Conservation (phyloP, 2,888 invertebrate genomes). For the Hipparchia sbordonii region DNA sequence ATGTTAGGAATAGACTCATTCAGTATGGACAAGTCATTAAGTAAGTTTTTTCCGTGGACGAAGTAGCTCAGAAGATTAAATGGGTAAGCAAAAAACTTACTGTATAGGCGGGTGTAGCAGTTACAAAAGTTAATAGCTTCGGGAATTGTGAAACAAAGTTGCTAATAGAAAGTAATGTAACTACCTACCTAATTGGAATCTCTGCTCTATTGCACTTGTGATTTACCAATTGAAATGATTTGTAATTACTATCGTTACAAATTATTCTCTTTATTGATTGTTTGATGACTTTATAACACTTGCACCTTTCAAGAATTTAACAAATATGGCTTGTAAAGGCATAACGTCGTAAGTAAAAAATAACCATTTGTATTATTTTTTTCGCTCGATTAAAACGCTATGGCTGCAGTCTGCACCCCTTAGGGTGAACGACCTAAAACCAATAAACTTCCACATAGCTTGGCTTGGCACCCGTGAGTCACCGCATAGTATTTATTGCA, state of each 20-base stretch:
- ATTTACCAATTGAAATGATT: constrained; percentile 20
- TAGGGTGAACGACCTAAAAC: constrained; percentile 49
- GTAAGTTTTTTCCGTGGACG: constrained; percentile 9
- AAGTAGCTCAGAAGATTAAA: constrained; percentile 15
- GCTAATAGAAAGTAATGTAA: constrained; percentile 7
- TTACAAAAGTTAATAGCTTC: constrained; percentile 13
- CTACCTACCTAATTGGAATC: constrained; percentile 11
- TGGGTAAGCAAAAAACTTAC: constrained; percentile 21
- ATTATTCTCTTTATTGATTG: not conserved
- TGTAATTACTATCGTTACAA: not conserved
- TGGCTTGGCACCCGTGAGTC: constrained; percentile 46
- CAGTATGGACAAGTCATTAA: constrained; percentile 13
- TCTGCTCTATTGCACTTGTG: constrained; percentile 16
- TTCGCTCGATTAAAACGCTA: constrained; percentile 6
- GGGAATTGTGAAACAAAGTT: constrained; percentile 28
- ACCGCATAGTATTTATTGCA: constrained; percentile 48
- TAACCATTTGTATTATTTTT: not conserved
- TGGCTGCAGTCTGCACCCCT: constrained; percentile 34
- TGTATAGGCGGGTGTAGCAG: constrained; percentile 9
- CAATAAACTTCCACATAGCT: constrained; percentile 44
- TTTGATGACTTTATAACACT: not conserved
- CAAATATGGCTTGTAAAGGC: not conserved
- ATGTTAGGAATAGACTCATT: not conserved
- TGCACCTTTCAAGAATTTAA: not conserved
- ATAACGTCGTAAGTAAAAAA: not conserved